Percentiles rank a stretch among this genome's conserved stretches.
These are phyloP conservation scores for Plotosus lineatus DNA, from an alignment of 2,113 vertebrate genomes.

Conservation along the genomic window DNA sequence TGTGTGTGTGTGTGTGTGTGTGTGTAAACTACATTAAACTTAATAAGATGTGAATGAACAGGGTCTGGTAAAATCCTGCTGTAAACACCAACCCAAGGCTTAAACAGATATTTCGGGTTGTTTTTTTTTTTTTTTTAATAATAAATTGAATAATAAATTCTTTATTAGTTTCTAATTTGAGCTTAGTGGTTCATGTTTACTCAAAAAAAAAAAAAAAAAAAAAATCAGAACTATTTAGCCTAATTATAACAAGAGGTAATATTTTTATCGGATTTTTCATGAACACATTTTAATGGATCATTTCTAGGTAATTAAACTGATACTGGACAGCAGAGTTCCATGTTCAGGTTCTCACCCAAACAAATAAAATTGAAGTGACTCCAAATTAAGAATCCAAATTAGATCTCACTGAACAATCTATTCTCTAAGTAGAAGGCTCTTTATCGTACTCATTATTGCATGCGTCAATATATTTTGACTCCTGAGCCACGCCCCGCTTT, in stretches of 20 bases:
- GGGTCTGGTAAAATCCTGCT: not conserved
- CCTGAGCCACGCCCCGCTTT: not conserved
- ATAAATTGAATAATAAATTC: not conserved
- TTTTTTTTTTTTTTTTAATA: not conserved
- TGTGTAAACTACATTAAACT: conserved; percentile 1
- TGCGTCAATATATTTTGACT: conserved; percentile 20
- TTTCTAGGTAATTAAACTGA: not conserved
- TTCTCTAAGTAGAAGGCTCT: conserved; percentile 16
- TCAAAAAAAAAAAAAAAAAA: not conserved
- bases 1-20: conserved; percentile 8
- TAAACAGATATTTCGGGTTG: not conserved
- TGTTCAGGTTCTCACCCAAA: not conserved
- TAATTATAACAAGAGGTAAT: not conserved
- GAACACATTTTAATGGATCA: not conserved
- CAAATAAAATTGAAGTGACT: conserved; percentile 17
- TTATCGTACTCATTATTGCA: conserved; percentile 39
- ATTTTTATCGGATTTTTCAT: not conserved
- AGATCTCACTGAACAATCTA: conserved; percentile 34
- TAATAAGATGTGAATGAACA: not conserved
- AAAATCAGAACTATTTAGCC: not conserved
- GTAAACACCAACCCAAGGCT: conserved; percentile 18
- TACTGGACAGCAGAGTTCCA: not conserved
- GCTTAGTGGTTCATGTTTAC: not conserved
- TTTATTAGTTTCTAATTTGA: not conserved
- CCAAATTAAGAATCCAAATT: not conserved